phyloP scores from a whole-genome alignment of 1,140 invertebrate genomes.

The Eufriesea mexicana region DNA sequence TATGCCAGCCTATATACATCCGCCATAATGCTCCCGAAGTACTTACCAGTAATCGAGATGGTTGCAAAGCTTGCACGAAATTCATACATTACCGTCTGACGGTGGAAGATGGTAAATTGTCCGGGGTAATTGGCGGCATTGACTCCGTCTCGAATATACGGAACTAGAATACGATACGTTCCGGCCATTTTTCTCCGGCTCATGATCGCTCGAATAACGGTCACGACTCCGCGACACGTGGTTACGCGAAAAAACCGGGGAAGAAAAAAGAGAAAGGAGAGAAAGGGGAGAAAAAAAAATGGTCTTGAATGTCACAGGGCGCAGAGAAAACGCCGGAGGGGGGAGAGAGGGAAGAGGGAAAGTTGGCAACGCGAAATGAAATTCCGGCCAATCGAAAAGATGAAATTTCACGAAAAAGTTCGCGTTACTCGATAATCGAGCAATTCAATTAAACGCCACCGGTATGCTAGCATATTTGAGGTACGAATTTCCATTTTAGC shows the following conservation, averaged over 20 bases:
- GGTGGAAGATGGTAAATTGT: constrained; percentile 26
- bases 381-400: constrained; percentile 37
- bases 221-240: no score
- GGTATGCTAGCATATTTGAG: constrained; percentile 36
- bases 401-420: constrained; percentile 58
- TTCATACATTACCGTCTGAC: constrained; percentile 44
- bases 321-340: background rate
- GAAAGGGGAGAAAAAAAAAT: background rate
- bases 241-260: no score
- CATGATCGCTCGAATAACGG: background rate
- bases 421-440: constrained; percentile 41
- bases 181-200: no score
- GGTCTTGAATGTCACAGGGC: background rate
- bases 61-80: constrained; percentile 43
- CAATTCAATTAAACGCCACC: constrained; percentile 47
- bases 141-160: constrained; percentile 4
- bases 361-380: constrained; percentile 43
- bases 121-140: constrained; percentile 16
- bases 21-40: constrained; percentile 42
- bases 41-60: constrained; percentile 48
- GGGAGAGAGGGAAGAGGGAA: background rate
- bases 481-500: constrained; percentile 57
- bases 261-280: no score
- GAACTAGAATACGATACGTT: background rate
- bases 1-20: constrained; percentile 30